phyloP scores from a whole-genome alignment of 2,797 vertebrate species.

The Lepilemur ruficaudatus region DNA sequence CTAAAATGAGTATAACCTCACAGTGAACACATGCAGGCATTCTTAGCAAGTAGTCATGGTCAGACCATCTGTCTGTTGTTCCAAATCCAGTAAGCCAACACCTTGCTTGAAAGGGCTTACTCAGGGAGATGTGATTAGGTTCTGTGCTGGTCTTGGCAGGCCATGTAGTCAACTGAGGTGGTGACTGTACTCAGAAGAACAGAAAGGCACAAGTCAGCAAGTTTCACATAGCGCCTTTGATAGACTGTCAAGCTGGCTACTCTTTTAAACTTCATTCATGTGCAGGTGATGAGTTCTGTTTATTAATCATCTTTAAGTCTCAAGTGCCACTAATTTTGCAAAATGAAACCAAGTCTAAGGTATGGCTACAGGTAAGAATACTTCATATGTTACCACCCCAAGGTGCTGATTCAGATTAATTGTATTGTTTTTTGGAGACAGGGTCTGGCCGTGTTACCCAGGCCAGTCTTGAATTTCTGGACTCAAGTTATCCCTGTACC shows the following conservation, averaged over 20 bases:
- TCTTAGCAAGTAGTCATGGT: neutral
- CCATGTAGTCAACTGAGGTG: neutral
- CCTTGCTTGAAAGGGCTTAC: neutral
- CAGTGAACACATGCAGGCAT: neutral
- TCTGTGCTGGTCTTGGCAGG: neutral
- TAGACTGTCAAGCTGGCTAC: neutral
- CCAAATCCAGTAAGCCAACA: neutral
- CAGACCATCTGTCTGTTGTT: neutral
- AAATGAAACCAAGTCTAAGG: neutral
- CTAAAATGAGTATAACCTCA: neutral
- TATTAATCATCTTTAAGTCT: neutral
- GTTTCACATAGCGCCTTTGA: neutral
- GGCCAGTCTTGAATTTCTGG: neutral
- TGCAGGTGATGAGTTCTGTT: neutral
- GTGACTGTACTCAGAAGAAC: neutral
- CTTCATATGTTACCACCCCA: neutral
- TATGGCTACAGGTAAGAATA: neutral
- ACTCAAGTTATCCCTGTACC: neutral
- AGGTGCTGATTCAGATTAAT: neutral
- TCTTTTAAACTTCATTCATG: too few species aligned
- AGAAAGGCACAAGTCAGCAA: neutral
- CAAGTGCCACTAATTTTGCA: neutral
- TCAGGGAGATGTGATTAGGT: neutral
- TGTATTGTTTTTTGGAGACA: neutral
- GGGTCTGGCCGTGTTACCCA: neutral